Base-by-base conservation (phyloP, 2,888 invertebrate species). In the Phorcus lineatus region DNA sequence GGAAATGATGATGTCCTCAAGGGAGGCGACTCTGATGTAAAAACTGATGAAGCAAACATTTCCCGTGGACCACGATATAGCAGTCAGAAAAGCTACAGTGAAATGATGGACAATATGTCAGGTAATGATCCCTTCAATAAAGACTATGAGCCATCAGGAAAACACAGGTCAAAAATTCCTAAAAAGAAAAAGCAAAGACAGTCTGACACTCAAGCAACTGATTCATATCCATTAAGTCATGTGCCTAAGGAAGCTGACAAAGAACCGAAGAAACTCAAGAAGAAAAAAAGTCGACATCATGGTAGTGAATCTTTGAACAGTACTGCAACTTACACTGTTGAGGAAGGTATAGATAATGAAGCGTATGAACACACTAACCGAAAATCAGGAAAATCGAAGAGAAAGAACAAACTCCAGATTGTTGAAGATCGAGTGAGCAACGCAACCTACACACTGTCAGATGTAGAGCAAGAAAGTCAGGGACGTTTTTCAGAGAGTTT, bases 111-210 rank as follows among this genome's bases (percentile, higher is more conserved):
- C 0, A 77, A 83, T 31, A 76, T 88, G 80, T 83, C 81, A 31
- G 80, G 82, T 47, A 81, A 83, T 9, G 89, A 88, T 77, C 88
- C 88, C 47, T 87, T 88, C 70, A 79, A 82, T 55, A 88, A 86
- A 2, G 79, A 86, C 24, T 87, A 87, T 80, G 31, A 80, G 55
- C 84, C 87, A 17, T 86, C 87, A 36, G 86, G 85, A 16, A 53
- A 70, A 77, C 62, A 78, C 74, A 40, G 81, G 81, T 66, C 79
- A 11, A 80, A 31, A 52, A 81, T 82, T 78, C 81, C 82, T 28
- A 82, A 81, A 82, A 84, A 81, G 77, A 82, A 81, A 79, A 82
- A 83, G 57, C 70, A 81, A 31, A 40, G 76, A 24, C 22, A 53
- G 1, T 17, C 55, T 19, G 55, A 77, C 16, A n/a, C 24, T 16